Conservation (phyloP, 2,888 invertebrate genomes). For the Sarcophaga caerulescens region DNA sequence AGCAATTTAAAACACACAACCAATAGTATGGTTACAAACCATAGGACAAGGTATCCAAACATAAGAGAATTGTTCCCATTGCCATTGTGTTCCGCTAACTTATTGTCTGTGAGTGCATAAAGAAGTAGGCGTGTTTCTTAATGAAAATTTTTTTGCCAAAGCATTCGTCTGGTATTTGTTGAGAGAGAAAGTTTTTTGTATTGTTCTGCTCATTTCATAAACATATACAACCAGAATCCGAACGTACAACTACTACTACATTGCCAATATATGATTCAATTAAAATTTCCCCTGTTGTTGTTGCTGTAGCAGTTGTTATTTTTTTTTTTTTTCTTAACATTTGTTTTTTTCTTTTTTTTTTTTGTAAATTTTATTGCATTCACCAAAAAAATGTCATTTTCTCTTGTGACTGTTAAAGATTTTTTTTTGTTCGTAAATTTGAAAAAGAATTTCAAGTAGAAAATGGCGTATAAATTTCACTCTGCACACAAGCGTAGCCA, state of each 20-base stretch:
- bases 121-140: constrained; percentile 3
- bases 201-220: not conserved
- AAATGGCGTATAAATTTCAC: constrained; percentile 47
- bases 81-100: not conserved
- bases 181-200: not conserved
- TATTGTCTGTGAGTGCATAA: not conserved
- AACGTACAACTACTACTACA: constrained; percentile 38
- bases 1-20: too few relatives aligned
- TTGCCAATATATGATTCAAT: constrained; percentile 55
- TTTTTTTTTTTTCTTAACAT: constrained; percentile 2
- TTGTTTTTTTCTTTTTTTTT: not conserved
- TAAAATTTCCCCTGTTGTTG: constrained; percentile 35
- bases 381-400: constrained; percentile 45
- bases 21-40: constrained; percentile 35
- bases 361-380: constrained; percentile 39
- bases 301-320: constrained; percentile 14
- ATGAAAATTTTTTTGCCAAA: not conserved
- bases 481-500: not conserved
- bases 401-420: not conserved
- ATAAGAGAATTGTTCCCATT: constrained; percentile 48
- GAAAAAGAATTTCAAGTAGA: constrained; percentile 31
- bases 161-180: not conserved
- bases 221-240: constrained; percentile 35
- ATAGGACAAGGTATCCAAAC: not conserved
- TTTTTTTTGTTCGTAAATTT: constrained; percentile 1